Evolutionary conservation across 2,113 vertebrate genomes (phyloP), one percentile per base, ranked within the genome.

Genomic region (Tragulus kanchil): DNA sequence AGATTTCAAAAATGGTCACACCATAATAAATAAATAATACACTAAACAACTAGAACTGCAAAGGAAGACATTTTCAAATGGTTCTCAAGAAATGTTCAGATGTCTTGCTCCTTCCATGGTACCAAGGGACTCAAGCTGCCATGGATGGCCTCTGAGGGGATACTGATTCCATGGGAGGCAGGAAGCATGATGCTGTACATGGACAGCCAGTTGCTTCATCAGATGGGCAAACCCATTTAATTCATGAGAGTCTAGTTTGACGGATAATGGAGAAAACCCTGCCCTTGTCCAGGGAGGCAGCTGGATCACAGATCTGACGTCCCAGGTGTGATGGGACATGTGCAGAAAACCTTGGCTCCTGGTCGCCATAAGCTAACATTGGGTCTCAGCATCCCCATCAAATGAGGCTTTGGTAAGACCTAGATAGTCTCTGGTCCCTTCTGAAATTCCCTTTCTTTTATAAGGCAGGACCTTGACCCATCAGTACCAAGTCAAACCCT

Each of bases 1-100:
- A 92, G 31, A 61, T 87, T 81, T 93, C 10, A 50, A 65, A 85
- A 78, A 92, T 77, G 21, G 45, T 42, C 87, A 86, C 25, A 4
- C 5, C 78, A 92, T 52, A 89, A 88, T 94, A 85, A 95, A 94
- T 73, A 94, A 89, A 95, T 15, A 96, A 93, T 81, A 93, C 36
- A 75, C 36, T 75, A 25, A 67, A 87, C 58, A 71, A 67, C 9
- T 26, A 31, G 28, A 31, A 14, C 15, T 42, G 56, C 73, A 17
- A 82, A 83, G 73, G 62, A 61, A 48, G 87, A 25, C 17, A 62
- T 79, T 92, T 93, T 42, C 5, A 54, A 88, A 50, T 28, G 45
- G n/a, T 73, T 82, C 73, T 73, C 14, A 2, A 85, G 58, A 82
- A 59, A 65, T 4, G 25, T 78, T 8, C 62, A 54, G 78, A 45